Conservation (phyloP, 2,797 vertebrate genomes). For the Oreochromis grahami region DNA sequence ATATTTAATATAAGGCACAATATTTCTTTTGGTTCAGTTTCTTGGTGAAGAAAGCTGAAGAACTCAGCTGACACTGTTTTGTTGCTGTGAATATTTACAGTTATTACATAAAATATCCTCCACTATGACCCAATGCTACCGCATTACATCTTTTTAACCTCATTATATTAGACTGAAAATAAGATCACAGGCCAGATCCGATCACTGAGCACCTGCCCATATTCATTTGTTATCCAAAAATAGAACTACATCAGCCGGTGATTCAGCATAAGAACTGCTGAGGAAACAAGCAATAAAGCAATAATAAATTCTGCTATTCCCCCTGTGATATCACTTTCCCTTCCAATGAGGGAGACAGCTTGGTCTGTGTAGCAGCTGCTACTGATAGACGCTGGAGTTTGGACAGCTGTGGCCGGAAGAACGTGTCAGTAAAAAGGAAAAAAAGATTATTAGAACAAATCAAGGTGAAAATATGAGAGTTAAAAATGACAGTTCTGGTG, state of each 20-base stretch:
- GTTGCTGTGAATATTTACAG: neutral
- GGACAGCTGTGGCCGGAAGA: neutral
- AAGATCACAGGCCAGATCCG: neutral
- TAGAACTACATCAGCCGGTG: neutral
- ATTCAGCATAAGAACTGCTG: neutral
- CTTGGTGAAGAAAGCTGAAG: neutral
- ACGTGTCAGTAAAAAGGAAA: neutral
- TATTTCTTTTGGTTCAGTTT: neutral
- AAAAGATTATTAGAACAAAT: neutral
- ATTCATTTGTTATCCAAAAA: neutral
- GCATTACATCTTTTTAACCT: neutral
- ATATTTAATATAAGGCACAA: neutral
- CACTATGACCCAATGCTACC: neutral
- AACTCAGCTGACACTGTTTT: neutral
- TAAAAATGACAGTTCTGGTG: neutral
- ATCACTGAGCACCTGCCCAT: neutral
- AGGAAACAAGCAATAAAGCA: neutral
- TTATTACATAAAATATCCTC: neutral
- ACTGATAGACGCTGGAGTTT: neutral
- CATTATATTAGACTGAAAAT: neutral
- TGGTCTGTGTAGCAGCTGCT: neutral
- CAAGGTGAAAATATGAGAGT: neutral
- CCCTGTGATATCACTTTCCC: neutral
- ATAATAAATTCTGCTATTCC: neutral
- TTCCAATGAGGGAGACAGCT: neutral